These are phyloP conservation scores for Probaryconus sp. DNA, from an alignment of 1,140 invertebrate species.

Conservation along the genomic window DNA sequence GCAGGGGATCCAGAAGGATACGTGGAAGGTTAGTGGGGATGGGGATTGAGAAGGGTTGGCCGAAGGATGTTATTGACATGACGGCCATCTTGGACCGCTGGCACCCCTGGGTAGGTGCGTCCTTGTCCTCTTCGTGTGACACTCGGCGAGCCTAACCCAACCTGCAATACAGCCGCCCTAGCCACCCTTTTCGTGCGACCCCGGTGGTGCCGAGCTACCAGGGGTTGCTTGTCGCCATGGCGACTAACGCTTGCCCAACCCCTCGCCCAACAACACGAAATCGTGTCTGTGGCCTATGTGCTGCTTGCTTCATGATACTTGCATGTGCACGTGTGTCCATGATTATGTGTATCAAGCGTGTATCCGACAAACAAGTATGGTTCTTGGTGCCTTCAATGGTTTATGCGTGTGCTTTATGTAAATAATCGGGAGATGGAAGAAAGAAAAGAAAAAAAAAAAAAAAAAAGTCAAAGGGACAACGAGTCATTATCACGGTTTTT, in stretches of 20 bases:
- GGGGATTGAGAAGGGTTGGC: conserved; percentile 69
- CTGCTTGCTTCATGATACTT: conserved; percentile 53
- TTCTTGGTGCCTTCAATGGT: no score
- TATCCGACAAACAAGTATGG: no score
- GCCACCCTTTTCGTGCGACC: conserved; percentile 72
- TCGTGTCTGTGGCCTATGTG: conserved; percentile 68
- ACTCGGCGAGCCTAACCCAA: conserved; percentile 68
- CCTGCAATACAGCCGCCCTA: conserved; percentile 65
- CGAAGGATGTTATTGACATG: conserved; percentile 80
- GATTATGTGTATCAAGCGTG: no score
- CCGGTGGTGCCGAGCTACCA: conserved; percentile 66
- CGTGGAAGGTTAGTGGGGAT: conserved; percentile 48
- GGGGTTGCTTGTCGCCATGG: conserved; percentile 74
- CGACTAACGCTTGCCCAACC: conserved; percentile 70
- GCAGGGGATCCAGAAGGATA: conserved; percentile 62
- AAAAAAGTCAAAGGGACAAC: conserved; percentile 14
- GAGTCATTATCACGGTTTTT: conserved; percentile 29
- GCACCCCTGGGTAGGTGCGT: conserved; percentile 70
- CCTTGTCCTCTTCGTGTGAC: conserved; percentile 77
- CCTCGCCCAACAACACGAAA: conserved; percentile 66
- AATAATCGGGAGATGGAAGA: conserved; percentile 6
- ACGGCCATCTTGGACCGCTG: conserved; percentile 79
- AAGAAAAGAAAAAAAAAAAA: no score
- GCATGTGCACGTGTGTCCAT: no score
- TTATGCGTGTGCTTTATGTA: conserved; percentile 25